These are phyloP conservation scores for Xenus cinereus DNA, from an alignment of 2,113 vertebrate species.

Conservation along the genomic window DNA sequence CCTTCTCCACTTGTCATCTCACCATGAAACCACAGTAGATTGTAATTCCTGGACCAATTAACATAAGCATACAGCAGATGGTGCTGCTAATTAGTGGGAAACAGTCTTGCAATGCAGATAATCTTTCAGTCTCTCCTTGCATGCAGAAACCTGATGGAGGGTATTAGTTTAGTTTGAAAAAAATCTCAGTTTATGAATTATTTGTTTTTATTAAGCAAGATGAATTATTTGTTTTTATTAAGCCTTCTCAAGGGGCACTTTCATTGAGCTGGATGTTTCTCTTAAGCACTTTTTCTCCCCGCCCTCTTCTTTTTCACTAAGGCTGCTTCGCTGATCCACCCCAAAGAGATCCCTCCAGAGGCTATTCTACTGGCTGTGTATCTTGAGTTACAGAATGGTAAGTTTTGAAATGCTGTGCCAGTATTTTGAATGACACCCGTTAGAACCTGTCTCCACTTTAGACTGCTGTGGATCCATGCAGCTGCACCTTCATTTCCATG, in stretches of 20 bases:
- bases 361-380: slow-evolving; percentile 95
- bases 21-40: not conserved
- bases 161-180: not conserved
- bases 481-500: not conserved
- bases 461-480: not conserved
- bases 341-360: slow-evolving; percentile 95
- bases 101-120: not conserved
- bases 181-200: not conserved
- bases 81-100: not conserved
- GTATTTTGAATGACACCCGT: not conserved
- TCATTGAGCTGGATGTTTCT: not conserved
- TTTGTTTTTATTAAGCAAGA: not conserved
- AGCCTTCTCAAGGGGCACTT: not conserved
- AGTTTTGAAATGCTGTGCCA: not conserved
- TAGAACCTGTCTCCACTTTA: not conserved
- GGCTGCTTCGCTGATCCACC: slow-evolving; percentile 93
- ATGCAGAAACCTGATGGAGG: not conserved
- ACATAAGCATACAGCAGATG: not conserved
- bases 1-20: not conserved
- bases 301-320: slow-evolving; percentile 53
- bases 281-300: not conserved
- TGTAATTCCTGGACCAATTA: too few relatives aligned
- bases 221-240: not conserved
- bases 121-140: not conserved
- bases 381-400: slow-evolving; percentile 95